Evolutionary conservation across 2,888 invertebrate species (phyloP), one percentile per base, ranked within the genome.

Genomic region (Heterodera filipjevi): DNA sequence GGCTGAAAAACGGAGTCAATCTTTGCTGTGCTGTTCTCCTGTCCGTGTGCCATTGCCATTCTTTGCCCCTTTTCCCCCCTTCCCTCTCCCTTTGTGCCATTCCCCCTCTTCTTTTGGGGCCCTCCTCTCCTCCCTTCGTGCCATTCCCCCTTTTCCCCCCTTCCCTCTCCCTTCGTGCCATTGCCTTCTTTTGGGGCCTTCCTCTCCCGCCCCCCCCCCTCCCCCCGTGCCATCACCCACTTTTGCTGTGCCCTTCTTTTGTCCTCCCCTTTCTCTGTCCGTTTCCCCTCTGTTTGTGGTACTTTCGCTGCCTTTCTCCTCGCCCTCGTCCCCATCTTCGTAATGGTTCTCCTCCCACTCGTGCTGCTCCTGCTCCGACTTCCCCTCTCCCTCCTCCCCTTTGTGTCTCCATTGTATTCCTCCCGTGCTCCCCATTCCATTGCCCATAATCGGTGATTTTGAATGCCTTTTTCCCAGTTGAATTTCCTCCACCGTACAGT

Each of bases 401-500:
- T 59, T 22, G 27, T 59, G n/a, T n/a, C 59, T n/a, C 59, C 59
- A 59, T 12, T 59, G 59, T 5, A 59, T 22, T 19, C 27, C 27
- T 59, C n/a, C 27, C 6, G 27, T 59, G 59, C 8, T 39, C 0
- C 59, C 59, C 59, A 59, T 22, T 59, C 59, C 59, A 27, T 59
- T 59, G 59, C 27, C 27, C 59, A 59, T 59, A 27, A 59, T 59
- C 10, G 59, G 59, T 27, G 59, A 59, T 59, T 59, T 59, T n/a
- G 59, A 59, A 27, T 59, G 59, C 59, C 59, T n/a, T 59, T 59
- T 59, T n/a, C 59, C 59, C 27, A 64, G 33, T 73, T 73, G 59
- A n/a, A 73, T 73, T 73, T 73, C 49, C 46, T 73, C 73, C 59
- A 73, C 73, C 59, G 59, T 73, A 73, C 73, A 73, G 64, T 73